phyloP scores from a whole-genome alignment of 2,797 vertebrate species.

The Pteropus rufus region DNA sequence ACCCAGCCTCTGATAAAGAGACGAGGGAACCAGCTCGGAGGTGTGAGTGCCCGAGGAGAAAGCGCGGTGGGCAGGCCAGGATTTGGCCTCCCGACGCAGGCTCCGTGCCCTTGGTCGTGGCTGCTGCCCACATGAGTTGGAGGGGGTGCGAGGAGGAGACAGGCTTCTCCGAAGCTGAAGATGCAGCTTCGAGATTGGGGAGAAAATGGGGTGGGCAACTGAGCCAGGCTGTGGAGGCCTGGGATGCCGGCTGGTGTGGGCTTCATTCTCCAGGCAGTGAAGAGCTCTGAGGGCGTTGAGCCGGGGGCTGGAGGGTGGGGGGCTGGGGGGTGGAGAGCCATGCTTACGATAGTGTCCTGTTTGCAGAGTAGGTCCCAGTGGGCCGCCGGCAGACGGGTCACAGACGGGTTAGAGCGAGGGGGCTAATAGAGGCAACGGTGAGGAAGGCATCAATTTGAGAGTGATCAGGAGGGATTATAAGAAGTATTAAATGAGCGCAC shows the following conservation, averaged over 20 bases:
- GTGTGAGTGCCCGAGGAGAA: neutral
- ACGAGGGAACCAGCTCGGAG: neutral
- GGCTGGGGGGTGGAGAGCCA: neutral
- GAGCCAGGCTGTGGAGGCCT: neutral
- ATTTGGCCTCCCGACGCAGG: neutral
- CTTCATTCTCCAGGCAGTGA: neutral
- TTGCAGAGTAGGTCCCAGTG: neutral
- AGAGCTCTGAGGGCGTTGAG: neutral
- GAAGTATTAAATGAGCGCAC: neutral
- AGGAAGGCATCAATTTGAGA: constrained; percentile 39
- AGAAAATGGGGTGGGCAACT: neutral
- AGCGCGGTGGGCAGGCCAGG: neutral
- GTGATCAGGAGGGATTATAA: neutral
- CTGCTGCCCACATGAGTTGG: neutral
- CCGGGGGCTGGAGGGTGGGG: neutral
- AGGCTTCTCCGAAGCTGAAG: neutral
- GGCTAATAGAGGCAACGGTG: neutral
- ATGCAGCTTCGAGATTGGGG: neutral
- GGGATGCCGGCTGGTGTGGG: neutral
- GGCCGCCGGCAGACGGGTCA: too few species aligned
- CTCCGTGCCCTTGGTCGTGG: neutral
- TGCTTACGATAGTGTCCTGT: neutral
- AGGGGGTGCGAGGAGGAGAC: neutral
- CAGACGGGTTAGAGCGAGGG: neutral
- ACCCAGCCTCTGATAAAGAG: neutral